Base-by-base conservation (phyloP, 2,113 vertebrate species). In the Herpailurus yagouaroundi region DNA sequence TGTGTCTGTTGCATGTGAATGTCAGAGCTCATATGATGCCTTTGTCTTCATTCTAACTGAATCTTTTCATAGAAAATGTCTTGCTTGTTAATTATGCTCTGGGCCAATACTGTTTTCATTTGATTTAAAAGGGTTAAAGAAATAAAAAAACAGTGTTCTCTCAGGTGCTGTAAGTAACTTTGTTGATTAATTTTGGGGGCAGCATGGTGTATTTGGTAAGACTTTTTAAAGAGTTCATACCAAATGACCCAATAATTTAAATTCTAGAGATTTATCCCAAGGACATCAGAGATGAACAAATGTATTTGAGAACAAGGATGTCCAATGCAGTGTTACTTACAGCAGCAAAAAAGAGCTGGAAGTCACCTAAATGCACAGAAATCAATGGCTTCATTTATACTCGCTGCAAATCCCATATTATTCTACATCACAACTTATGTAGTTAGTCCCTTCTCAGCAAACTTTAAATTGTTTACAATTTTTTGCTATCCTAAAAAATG, bases 41-140 rank as follows among this genome's bases (percentile, higher is more conserved):
- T 96, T 93, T 98, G 95, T 96, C 86, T 50, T 76, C 89, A 94
- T 96, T 97, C 88, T 86, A 80, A 89, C 76, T 60, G 97, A 81
- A 36, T 92, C 96, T 88, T 97, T 97, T 97, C 93, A 96, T 80
- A 38, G 6, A 74, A 52, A 90, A 94, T 73, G 15, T 89, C 86
- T 97, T 60, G n/a, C 29, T 68, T 89, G 85, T 79, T 91, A 89
- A 95, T 97, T 68, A 86, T 5, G 97, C 66, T 96, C 84, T 16
- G 55, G 89, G 66, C 60, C 27, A 8, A 66, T 63, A 87, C 57
- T 91, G 5, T 4, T 93, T 97, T 87, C 48, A 1, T 97, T 85
- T 88, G 50, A 8, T 95, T 52, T 29, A 92, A 33, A 23, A 69
- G 81, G 50, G 81, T 90, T 84, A 77, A 97, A 76, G 80, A 83